A percentile compares a stretch with the other conserved stretches of the same genome.
Evolutionary conservation across 1,140 invertebrate species (phyloP).

Genomic region (Chlorops oryzae): DNA sequence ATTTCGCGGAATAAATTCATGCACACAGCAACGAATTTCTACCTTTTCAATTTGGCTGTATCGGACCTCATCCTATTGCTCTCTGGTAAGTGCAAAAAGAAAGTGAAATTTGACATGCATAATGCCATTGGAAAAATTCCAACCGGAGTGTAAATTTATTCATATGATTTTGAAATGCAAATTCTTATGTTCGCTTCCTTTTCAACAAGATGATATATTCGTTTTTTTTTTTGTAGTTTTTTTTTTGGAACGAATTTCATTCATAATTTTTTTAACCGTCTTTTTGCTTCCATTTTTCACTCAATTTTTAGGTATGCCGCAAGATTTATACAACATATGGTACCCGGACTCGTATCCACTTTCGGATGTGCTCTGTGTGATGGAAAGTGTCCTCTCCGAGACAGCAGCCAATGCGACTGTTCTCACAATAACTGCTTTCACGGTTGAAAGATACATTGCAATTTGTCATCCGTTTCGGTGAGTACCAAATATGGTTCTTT

Average conservation of each 20-base stretch:
- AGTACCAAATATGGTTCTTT: no score
- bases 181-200: no score
- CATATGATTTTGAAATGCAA: no score
- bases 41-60: slow-evolving; percentile 79
- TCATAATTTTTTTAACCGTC: no score
- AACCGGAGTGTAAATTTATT: no score
- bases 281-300: no score
- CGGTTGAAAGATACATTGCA: slow-evolving; percentile 76
- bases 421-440: slow-evolving; percentile 85
- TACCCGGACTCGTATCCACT: slow-evolving; percentile 68
- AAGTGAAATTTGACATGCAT: no score
- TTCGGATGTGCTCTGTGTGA: slow-evolving; percentile 67
- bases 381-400: slow-evolving; percentile 68
- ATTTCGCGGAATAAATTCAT: slow-evolving; percentile 75
- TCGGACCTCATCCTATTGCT: slow-evolving; percentile 79
- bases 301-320: slow-evolving; percentile 56
- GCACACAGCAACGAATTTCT: slow-evolving; percentile 79
- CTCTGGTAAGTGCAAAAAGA: slow-evolving; percentile 50
- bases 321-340: slow-evolving; percentile 77
- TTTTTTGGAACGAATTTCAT: no score
- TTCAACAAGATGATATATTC: no score
- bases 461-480: slow-evolving; percentile 71
- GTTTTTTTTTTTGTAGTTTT: no score
- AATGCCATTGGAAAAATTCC: no score
- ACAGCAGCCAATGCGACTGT: slow-evolving; percentile 87